These are phyloP conservation scores for Uropetala carovei DNA, from an alignment of 2,888 invertebrate genomes.

Conservation along the genomic window DNA sequence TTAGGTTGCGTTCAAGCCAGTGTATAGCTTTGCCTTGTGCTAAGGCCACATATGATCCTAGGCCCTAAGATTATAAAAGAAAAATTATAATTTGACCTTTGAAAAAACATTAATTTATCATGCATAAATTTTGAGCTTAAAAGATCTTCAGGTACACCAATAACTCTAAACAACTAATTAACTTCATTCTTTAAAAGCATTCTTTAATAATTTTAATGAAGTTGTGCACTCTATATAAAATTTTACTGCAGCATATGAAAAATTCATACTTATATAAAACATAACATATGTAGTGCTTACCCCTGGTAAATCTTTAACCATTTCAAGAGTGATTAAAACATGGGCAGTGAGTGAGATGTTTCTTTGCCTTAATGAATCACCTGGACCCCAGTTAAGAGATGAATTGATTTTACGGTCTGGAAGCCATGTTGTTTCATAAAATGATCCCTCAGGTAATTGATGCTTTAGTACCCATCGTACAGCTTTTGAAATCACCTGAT, in stretches of 20 bases:
- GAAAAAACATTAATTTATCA: constrained; percentile 65
- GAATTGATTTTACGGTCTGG: constrained; percentile 93
- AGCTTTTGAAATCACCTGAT: constrained; percentile 84
- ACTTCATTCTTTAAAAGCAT: no score
- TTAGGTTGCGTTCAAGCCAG: constrained; percentile 90
- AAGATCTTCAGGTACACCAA: no score
- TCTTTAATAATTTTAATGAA: no score
- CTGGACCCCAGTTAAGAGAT: constrained; percentile 78
- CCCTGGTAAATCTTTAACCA: constrained; percentile 87
- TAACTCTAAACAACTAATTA: no score
- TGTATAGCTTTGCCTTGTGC: constrained; percentile 85
- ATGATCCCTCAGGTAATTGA: constrained; percentile 91
- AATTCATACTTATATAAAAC: no score
- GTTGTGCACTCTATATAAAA: no score
- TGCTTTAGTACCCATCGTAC: constrained; percentile 91
- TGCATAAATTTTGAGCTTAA: not conserved
- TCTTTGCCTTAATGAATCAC: constrained; percentile 79
- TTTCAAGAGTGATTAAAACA: constrained; percentile 90
- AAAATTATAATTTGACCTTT: constrained; percentile 64
- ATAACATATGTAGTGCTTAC: constrained; percentile 74
- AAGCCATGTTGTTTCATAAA: constrained; percentile 91
- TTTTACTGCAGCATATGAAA: no score
- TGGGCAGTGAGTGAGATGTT: constrained; percentile 96
- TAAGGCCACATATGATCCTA: constrained; percentile 86
- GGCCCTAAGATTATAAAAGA: constrained; percentile 75